Evolutionary conservation across 2,888 invertebrate genomes (phyloP).

Genomic region (Cephus rjabovi): DNA sequence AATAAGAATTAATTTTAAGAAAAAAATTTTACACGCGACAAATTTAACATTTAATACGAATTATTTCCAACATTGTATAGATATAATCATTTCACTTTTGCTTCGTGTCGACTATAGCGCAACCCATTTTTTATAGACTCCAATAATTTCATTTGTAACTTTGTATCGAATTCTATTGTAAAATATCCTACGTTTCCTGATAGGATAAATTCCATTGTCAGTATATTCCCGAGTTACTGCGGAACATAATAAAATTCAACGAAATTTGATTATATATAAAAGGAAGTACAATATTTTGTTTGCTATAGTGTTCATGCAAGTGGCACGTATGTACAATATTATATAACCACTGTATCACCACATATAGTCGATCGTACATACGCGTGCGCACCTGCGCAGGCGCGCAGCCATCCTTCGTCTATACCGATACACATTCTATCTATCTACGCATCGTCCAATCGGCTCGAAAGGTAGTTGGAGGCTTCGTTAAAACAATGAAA

Average conservation of each 20-base stretch:
- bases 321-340: background rate
- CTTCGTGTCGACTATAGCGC: background rate
- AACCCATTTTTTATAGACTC: background rate
- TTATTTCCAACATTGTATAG: background rate
- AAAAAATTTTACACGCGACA: too few species aligned
- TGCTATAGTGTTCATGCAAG: background rate
- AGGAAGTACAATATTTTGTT: background rate
- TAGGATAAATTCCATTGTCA: background rate
- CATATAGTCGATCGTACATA: background rate
- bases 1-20: too few species aligned
- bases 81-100: background rate
- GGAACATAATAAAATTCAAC: background rate
- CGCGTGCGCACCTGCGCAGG: background rate
- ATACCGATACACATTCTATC: background rate
- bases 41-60: too few species aligned
- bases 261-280: background rate
- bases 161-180: background rate
- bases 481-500: slow-evolving; percentile 46
- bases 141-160: background rate
- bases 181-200: background rate
- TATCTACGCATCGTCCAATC: background rate
- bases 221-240: background rate
- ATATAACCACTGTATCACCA: background rate
- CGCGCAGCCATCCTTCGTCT: background rate
- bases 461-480: background rate